Evolutionary conservation across 2,113 vertebrate genomes (phyloP).

Genomic region (Podarcis cretensis): DNA sequence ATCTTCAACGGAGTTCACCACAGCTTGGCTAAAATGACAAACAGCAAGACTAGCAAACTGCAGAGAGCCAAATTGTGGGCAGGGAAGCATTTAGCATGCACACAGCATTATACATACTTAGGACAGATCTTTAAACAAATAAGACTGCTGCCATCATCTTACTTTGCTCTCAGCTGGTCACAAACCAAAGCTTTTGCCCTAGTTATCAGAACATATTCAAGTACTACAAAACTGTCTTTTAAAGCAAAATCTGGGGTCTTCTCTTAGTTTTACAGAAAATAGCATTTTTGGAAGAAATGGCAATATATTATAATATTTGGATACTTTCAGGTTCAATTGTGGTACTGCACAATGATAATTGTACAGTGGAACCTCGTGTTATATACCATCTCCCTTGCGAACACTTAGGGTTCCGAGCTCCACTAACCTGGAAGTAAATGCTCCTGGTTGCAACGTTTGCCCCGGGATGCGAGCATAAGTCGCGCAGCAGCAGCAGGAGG

Average conservation of each 20-base stretch:
- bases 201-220: background rate
- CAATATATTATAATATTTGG: background rate
- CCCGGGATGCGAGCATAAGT: too few relatives aligned
- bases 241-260: slow-evolving; percentile 9
- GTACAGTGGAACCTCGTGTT: too few relatives aligned
- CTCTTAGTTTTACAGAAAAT: slow-evolving; percentile 16
- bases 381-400: too few relatives aligned
- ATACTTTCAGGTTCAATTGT: slow-evolving; percentile 5
- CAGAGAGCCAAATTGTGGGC: background rate
- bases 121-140: background rate
- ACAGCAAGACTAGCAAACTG: background rate
- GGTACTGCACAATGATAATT: background rate
- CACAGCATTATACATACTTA: background rate
- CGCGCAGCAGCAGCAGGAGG: too few relatives aligned
- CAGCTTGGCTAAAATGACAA: background rate
- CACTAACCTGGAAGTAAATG: too few relatives aligned
- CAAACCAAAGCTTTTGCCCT: background rate
- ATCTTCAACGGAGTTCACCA: background rate
- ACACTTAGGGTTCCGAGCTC: too few relatives aligned
- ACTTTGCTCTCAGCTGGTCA: background rate
- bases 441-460: too few relatives aligned
- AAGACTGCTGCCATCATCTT: background rate
- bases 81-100: background rate
- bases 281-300: slow-evolving; percentile 28
- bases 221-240: slow-evolving; percentile 29